Evolutionary conservation across 1,140 invertebrate species (phyloP).

Genomic region (Pseudoatta argentina): DNA sequence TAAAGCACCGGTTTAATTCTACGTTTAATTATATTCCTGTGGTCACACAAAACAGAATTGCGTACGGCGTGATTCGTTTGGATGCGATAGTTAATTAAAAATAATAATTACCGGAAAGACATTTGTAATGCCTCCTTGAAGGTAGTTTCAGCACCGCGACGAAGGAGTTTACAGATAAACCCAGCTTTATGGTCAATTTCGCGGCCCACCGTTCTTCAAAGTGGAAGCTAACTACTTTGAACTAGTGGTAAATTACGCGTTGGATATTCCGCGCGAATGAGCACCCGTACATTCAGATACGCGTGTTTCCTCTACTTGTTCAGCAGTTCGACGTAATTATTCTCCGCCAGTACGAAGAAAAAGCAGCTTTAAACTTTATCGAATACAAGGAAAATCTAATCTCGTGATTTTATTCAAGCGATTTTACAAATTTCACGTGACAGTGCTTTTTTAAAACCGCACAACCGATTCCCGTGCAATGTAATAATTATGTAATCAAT

Average conservation of each 20-base stretch:
- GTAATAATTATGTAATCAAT: neutral
- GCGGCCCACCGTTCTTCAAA: conserved; percentile 68
- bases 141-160: conserved; percentile 60
- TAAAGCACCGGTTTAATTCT: conserved; percentile 51
- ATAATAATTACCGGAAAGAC: conserved; percentile 68
- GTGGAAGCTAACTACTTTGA: conserved; percentile 69
- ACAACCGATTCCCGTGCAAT: neutral
- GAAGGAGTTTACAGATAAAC: conserved; percentile 72
- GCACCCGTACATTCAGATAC: conserved; percentile 64
- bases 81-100: conserved; percentile 66
- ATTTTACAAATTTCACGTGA: neutral
- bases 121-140: conserved; percentile 63
- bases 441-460: neutral
- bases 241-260: conserved; percentile 71
- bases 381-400: neutral
- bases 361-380: neutral
- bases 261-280: conserved; percentile 69
- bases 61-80: neutral
- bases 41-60: neutral
- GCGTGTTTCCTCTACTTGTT: conserved; percentile 60
- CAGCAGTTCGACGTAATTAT: neutral
- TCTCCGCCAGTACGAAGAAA: neutral
- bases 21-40: conserved; percentile 48
- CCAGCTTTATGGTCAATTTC: conserved; percentile 70
- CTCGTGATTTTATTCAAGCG: neutral